Percentiles rank a stretch among this genome's conserved stretches.
Evolutionary conservation across 2,888 invertebrate species (phyloP).

Genomic region (Parnassius mnemosyne): DNA sequence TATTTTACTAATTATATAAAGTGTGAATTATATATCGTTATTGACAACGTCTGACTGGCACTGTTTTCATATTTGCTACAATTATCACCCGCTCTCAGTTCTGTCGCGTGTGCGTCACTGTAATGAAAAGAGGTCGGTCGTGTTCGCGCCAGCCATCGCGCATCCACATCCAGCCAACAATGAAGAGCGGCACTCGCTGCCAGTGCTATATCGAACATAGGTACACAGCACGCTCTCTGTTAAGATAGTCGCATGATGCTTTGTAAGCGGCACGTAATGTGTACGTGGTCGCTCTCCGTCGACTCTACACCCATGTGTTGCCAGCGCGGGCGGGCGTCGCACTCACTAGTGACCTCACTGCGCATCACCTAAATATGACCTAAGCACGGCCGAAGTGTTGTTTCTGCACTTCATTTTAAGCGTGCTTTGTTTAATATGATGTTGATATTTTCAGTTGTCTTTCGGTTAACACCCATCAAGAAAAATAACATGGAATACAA

Average conservation of each 20-base stretch:
- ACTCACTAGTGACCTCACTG: conserved; percentile 65
- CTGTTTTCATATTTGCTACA: conserved; percentile 29
- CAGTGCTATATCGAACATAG: conserved; percentile 59
- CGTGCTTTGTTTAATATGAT: conserved; percentile 14
- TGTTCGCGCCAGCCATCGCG: conserved; percentile 55
- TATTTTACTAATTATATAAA: neutral
- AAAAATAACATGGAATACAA: neutral
- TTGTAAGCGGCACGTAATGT: conserved; percentile 69
- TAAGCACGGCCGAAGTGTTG: conserved; percentile 40
- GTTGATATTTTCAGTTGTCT: conserved; percentile 15
- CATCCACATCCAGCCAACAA: conserved; percentile 65
- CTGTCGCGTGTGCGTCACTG: conserved; percentile 54
- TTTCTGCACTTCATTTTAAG: conserved; percentile 18
- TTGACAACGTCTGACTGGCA: conserved; percentile 9
- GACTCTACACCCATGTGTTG: conserved; percentile 54
- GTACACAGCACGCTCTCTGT: conserved; percentile 42
- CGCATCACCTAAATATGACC: conserved; percentile 62
- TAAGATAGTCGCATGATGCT: conserved; percentile 51
- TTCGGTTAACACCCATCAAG: neutral
- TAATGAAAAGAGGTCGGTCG: conserved; percentile 74
- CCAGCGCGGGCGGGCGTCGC: conserved; percentile 51
- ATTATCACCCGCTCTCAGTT: conserved; percentile 33
- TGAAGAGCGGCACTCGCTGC: conserved; percentile 50
- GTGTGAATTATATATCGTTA: conserved; percentile 1
- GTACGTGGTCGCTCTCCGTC: conserved; percentile 64